phyloP scores from a whole-genome alignment of 2,113 vertebrate genomes.

The Gavia stellata region DNA sequence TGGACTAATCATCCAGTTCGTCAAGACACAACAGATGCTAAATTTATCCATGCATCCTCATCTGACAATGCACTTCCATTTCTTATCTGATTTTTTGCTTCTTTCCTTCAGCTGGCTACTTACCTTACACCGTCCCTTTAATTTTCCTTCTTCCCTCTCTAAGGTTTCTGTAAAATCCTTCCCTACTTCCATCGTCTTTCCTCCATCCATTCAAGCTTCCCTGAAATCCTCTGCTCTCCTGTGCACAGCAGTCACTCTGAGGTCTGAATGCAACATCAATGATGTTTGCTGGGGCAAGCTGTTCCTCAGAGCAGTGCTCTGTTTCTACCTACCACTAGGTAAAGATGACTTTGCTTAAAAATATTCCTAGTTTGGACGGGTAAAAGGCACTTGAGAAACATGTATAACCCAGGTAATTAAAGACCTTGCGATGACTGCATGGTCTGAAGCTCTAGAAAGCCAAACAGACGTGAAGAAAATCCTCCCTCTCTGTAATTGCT shows the following conservation, averaged over 20 bases:
- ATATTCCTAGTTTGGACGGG: neutral
- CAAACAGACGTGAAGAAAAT: neutral
- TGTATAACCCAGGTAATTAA: neutral
- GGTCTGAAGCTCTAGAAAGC: neutral
- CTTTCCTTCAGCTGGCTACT: neutral
- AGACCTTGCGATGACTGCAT: neutral
- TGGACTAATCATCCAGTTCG: neutral
- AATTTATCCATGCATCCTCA: neutral
- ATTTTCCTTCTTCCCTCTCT: neutral
- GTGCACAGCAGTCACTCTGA: neutral
- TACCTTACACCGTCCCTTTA: neutral
- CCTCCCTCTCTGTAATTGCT: neutral
- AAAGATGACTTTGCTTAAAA: neutral
- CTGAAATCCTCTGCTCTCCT: neutral
- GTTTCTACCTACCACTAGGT: neutral
- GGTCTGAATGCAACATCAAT: neutral
- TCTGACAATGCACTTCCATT: neutral
- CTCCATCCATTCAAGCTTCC: neutral
- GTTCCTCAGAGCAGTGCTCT: neutral
- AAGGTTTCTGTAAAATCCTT: neutral
- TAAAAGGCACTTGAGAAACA: neutral
- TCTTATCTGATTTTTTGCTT: neutral
- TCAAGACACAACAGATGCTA: neutral
- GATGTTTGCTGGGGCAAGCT: neutral
- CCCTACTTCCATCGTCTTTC: neutral